Conservation (phyloP, 2,888 invertebrate species). For the Diogma glabrata region DNA sequence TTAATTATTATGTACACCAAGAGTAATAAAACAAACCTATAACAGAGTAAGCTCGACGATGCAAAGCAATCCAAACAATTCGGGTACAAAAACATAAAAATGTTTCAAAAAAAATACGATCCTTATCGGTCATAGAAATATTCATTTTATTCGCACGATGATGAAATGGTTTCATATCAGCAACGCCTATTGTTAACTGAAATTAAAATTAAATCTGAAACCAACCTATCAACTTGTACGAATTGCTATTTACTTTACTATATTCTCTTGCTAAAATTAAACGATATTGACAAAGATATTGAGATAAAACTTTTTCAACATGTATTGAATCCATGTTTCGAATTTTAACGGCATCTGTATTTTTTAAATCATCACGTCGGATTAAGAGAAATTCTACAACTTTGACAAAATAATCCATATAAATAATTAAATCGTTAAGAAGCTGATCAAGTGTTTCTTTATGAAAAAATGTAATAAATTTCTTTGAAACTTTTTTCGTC, state of each 20-base stretch:
- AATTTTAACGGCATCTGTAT: conserved; percentile 19
- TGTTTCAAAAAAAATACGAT: conserved; percentile 27
- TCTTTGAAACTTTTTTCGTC: conserved; percentile 22
- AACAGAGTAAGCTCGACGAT: conserved; percentile 28
- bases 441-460: conserved; percentile 26
- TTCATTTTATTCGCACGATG: conserved; percentile 27
- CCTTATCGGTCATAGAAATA: conserved; percentile 26
- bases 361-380: conserved; percentile 28
- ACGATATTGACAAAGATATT: conserved; percentile 29
- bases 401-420: conserved; percentile 33
- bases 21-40: conserved; percentile 19
- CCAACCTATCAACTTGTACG: neutral
- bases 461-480: conserved; percentile 29
- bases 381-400: conserved; percentile 31
- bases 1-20: neutral
- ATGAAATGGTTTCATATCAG: conserved; percentile 25
- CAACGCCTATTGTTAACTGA: conserved; percentile 12
- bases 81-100: conserved; percentile 29
- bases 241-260: conserved; percentile 20
- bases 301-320: conserved; percentile 28
- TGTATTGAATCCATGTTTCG: conserved; percentile 21
- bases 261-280: conserved; percentile 33
- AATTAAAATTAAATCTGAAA: too few relatives aligned
- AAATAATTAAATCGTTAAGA: conserved; percentile 30
- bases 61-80: conserved; percentile 32